Evolutionary conservation across 2,888 invertebrate genomes (phyloP).

Genomic region (Thyatira batis): DNA sequence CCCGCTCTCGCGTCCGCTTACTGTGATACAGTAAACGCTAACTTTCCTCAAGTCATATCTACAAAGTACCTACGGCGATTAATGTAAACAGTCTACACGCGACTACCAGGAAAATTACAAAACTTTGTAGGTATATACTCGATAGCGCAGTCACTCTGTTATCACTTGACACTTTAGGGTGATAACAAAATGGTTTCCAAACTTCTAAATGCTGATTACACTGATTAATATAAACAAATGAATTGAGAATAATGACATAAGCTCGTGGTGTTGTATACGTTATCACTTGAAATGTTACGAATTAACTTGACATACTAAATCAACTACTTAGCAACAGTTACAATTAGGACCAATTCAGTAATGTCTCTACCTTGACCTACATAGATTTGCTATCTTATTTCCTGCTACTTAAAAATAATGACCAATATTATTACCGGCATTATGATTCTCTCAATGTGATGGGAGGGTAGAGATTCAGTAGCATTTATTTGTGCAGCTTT

Average conservation of each 20-base stretch:
- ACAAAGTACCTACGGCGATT: slow-evolving; percentile 24
- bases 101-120: slow-evolving; percentile 15
- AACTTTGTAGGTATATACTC: neutral
- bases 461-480: neutral
- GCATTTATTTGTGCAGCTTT: no score
- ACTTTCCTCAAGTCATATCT: slow-evolving; percentile 18
- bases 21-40: neutral
- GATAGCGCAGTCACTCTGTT: neutral
- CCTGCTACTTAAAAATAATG: neutral
- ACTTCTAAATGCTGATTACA: neutral
- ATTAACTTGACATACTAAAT: neutral
- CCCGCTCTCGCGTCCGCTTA: neutral
- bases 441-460: neutral
- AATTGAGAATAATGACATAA: neutral
- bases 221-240: neutral
- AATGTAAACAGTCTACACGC: slow-evolving; percentile 32
- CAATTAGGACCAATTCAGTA: neutral
- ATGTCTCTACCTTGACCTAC: neutral
- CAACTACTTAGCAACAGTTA: neutral
- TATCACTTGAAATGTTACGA: neutral
- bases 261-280: neutral
- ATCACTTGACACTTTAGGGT: neutral
- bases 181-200: neutral
- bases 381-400: neutral
- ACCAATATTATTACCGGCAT: neutral